These are phyloP conservation scores for Halcyon malimbica DNA, from an alignment of 2,113 vertebrate genomes.

Conservation along the genomic window DNA sequence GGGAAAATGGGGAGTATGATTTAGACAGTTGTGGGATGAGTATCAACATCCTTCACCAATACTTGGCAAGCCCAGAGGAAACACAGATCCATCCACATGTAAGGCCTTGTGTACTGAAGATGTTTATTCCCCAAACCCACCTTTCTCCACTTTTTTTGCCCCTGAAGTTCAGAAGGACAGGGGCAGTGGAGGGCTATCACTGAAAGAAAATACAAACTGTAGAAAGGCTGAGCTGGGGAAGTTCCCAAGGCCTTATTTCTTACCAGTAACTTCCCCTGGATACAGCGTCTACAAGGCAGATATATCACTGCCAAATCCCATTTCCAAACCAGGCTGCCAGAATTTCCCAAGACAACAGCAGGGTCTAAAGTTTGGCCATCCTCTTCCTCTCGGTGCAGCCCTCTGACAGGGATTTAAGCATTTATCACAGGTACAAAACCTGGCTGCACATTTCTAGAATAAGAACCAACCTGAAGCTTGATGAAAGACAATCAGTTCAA, in stretches of 20 bases:
- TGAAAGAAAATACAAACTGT: background rate
- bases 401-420: background rate
- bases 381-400: background rate
- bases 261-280: background rate
- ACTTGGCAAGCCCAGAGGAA: background rate
- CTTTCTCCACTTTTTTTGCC: background rate
- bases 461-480: background rate
- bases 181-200: background rate
- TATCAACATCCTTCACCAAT: background rate
- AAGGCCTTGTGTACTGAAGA: background rate
- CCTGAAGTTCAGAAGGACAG: background rate
- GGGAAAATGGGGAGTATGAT: background rate
- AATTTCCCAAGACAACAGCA: background rate
- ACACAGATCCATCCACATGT: background rate
- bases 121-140: background rate
- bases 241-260: background rate
- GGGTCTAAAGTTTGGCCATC: background rate
- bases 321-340: background rate
- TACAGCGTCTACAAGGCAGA: background rate
- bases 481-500: background rate
- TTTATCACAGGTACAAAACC: background rate
- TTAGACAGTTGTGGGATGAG: background rate
- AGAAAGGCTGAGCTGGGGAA: background rate
- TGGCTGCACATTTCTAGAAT: background rate
- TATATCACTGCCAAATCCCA: background rate